Conservation (phyloP, 2,888 invertebrate species). For the Xestia c-nigrum region DNA sequence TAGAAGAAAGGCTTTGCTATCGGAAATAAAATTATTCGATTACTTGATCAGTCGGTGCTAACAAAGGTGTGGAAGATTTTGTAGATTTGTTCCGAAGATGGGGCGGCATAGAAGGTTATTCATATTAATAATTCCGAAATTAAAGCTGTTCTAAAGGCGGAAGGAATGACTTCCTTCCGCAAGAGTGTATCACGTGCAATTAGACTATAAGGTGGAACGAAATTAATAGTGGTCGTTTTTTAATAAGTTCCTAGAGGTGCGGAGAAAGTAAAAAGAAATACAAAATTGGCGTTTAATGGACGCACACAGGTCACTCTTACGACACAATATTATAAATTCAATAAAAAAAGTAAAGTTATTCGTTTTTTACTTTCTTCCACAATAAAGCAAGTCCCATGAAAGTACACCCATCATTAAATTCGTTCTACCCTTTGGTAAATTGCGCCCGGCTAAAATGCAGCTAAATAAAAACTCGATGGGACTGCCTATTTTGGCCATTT, state of each 20-base stretch:
- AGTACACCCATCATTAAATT: neutral
- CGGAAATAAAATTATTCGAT: neutral
- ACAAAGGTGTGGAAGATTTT: neutral
- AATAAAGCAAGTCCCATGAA: neutral
- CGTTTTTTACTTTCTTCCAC: neutral
- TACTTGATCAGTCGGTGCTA: neutral
- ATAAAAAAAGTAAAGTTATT: too few relatives aligned
- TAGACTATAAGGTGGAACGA: neutral
- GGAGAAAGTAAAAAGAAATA: neutral
- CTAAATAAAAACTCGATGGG: neutral
- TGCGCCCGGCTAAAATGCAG: neutral
- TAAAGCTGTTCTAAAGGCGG: neutral
- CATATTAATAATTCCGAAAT: neutral
- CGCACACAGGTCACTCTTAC: neutral
- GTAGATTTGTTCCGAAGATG: neutral
- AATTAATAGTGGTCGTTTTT: neutral
- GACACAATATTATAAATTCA: neutral
- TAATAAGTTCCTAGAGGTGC: neutral
- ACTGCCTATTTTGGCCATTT: neutral
- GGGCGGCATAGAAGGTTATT: neutral
- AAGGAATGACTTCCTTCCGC: neutral
- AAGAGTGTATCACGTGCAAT: neutral
- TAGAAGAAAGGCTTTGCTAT: conserved; percentile 1
- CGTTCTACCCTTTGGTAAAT: neutral
- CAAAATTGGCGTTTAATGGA: neutral